These are phyloP conservation scores for Trachymyrmex septentrionalis DNA, from an alignment of 1,140 invertebrate genomes.

Conservation along the genomic window DNA sequence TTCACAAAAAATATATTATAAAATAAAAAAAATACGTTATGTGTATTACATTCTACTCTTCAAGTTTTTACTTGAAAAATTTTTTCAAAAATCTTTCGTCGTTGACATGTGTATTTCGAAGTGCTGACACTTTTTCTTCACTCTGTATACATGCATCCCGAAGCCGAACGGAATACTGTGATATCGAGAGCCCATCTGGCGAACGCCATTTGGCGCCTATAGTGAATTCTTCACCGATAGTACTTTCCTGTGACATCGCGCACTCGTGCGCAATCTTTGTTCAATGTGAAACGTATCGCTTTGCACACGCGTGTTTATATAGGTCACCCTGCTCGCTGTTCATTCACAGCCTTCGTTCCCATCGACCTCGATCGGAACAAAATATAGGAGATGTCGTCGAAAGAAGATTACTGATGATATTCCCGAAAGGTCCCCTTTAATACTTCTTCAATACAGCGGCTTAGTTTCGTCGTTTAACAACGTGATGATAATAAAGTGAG, in stretches of 20 bases:
- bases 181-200: slow-evolving; percentile 24
- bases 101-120: background rate
- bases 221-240: background rate
- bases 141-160: background rate
- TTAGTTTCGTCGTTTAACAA: background rate
- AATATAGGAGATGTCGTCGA: background rate
- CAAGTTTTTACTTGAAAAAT: background rate
- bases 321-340: slow-evolving; percentile 38
- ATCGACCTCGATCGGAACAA: slow-evolving; percentile 31
- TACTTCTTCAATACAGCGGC: background rate
- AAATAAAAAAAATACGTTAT: background rate
- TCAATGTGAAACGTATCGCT: background rate
- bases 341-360: slow-evolving; percentile 2
- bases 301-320: slow-evolving; percentile 33
- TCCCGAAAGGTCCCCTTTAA: slow-evolving; percentile 65
- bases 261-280: background rate
- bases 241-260: background rate
- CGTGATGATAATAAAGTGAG: slow-evolving; percentile 60
- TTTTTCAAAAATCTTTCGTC: background rate
- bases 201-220: background rate
- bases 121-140: background rate
- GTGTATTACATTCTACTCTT: background rate
- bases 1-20: background rate
- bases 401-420: background rate
- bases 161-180: background rate